A percentile compares a stretch with the other conserved stretches of the same genome.
phyloP scores from a whole-genome alignment of 1,140 invertebrate genomes.

The Drusus annulatus region DNA sequence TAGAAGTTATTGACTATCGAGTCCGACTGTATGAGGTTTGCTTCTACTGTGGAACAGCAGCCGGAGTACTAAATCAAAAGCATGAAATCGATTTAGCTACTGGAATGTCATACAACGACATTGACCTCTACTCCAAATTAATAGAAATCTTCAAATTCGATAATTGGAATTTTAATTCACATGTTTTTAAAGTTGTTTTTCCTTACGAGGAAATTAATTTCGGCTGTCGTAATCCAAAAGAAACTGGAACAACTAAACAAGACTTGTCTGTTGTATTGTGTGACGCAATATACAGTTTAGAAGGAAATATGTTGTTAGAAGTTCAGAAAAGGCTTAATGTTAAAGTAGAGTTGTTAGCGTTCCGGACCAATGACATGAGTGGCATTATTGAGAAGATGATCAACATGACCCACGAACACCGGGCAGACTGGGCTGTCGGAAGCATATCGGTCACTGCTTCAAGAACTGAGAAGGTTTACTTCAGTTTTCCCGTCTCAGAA shows the following conservation, averaged over 20 bases:
- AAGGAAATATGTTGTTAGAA: slow-evolving; percentile 6
- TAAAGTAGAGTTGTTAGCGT: not conserved
- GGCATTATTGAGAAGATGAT: not conserved
- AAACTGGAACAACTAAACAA: not conserved
- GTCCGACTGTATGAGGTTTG: not conserved
- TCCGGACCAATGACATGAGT: not conserved
- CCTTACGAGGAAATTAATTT: not conserved
- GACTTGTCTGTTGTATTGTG: not conserved
- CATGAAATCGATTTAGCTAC: not conserved
- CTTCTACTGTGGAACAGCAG: not conserved
- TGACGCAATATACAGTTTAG: not conserved
- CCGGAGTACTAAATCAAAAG: not conserved
- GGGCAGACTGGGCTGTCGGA: slow-evolving; percentile 11
- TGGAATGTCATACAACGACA: not conserved
- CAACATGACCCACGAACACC: not conserved
- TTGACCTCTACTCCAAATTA: not conserved
- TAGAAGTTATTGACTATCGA: not conserved
- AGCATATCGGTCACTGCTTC: not conserved
- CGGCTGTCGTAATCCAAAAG: not conserved
- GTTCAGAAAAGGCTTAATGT: slow-evolving; percentile 1
- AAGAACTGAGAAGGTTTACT: not conserved
- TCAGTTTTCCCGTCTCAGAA: not conserved
- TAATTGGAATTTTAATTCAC: not conserved
- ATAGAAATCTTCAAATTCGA: not conserved
- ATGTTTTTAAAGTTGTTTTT: not conserved